Conservation (phyloP, 2,888 invertebrate species). For the Tachina grossa region DNA sequence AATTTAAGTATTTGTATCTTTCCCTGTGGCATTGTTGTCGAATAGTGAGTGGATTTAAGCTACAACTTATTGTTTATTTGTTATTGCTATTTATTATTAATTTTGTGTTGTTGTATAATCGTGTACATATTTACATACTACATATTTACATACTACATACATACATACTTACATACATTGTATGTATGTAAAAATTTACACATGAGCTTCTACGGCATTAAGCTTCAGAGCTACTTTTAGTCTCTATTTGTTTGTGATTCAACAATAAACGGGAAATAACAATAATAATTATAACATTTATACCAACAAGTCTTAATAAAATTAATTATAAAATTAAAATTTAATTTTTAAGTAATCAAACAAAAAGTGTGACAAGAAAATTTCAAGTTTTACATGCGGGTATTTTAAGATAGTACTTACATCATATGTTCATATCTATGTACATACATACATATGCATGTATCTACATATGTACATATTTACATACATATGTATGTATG, state of each 20-base stretch:
- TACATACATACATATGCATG: background rate
- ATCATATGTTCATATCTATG: background rate
- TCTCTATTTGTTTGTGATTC: slow-evolving; percentile 80
- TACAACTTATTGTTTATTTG: slow-evolving; percentile 53
- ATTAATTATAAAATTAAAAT: slow-evolving; percentile 42
- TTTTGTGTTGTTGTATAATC: slow-evolving; percentile 46
- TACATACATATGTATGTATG: background rate
- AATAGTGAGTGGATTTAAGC: slow-evolving; percentile 62
- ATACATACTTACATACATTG: slow-evolving; percentile 25
- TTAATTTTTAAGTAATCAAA: background rate
- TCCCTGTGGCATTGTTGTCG: slow-evolving; percentile 51
- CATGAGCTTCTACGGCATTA: slow-evolving; percentile 55
- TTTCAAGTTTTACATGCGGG: too few species aligned
- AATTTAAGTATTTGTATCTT: slow-evolving; percentile 37
- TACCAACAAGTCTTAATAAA: slow-evolving; percentile 46
- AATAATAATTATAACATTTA: slow-evolving; percentile 55
- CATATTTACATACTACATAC: slow-evolving; percentile 42
- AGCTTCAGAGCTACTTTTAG: slow-evolving; percentile 76
- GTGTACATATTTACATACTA: slow-evolving; percentile 14
- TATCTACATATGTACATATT: background rate
- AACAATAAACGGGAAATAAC: slow-evolving; percentile 77
- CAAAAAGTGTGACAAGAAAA: background rate
- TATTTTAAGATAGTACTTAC: background rate
- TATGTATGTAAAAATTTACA: too few species aligned
- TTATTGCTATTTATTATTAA: slow-evolving; percentile 49